These are phyloP conservation scores for Aculops lycopersici DNA, from an alignment of 1,140 invertebrate species.

Conservation along the genomic window DNA sequence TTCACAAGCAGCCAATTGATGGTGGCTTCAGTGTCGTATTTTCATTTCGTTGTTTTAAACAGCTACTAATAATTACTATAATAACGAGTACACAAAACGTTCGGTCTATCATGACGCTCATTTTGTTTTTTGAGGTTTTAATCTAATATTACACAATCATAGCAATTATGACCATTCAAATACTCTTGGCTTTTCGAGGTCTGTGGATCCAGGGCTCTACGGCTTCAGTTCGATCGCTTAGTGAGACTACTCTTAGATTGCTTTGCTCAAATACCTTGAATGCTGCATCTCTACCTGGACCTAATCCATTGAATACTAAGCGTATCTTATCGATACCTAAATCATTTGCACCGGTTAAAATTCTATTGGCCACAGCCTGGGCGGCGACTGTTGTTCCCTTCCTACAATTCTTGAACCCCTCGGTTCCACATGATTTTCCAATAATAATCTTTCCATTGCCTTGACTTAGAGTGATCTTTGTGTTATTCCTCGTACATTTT, in stretches of 20 bases:
- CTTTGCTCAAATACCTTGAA: constrained; percentile 67
- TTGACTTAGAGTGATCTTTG: constrained; percentile 38
- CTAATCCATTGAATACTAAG: constrained; percentile 40
- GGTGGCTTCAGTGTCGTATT: too few species aligned
- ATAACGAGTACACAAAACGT: not conserved
- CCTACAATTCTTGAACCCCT: constrained; percentile 71
- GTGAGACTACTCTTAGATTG: constrained; percentile 51
- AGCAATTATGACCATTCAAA: constrained; percentile 1
- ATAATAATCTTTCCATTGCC: constrained; percentile 21
- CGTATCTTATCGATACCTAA: constrained; percentile 34
- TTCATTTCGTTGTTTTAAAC: not conserved
- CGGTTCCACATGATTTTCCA: constrained; percentile 22
- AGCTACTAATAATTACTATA: not conserved
- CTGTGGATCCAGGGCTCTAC: constrained; percentile 25
- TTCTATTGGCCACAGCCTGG: constrained; percentile 50
- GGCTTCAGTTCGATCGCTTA: constrained; percentile 55
- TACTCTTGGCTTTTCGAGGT: constrained; percentile 14
- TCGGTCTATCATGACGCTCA: not conserved
- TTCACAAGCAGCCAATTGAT: not conserved
- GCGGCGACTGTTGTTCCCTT: constrained; percentile 86
- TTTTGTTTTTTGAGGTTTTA: not conserved
- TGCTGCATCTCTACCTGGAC: constrained; percentile 55
- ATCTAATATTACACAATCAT: too few species aligned
- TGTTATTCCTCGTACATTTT: constrained; percentile 48
- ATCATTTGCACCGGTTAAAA: constrained; percentile 23